Evolutionary conservation across 1,140 invertebrate genomes (phyloP), one percentile per base, ranked within the genome.

Genomic region (Oreohelix idahoensis): DNA sequence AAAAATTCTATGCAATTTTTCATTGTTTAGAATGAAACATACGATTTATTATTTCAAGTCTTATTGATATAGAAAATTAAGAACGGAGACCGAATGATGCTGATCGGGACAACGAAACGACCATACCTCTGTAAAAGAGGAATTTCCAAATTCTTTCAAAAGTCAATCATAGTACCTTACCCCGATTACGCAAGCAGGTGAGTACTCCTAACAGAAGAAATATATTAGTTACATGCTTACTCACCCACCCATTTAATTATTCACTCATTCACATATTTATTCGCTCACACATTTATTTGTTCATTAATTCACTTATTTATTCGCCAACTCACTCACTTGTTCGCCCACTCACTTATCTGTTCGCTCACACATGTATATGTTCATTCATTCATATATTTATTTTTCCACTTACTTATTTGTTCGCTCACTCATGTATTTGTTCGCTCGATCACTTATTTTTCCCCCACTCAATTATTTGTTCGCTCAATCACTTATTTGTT

Each of bases 1-100:
- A 45, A 8, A 45, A 45, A 45, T 45, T 5, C 42, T 45, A 45
- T 15, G 15, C 42, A 45, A 45, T 45, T 45, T 5, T 15, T 45
- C 42, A 45, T 15, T 45, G 5, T 45, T 8, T 8, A 15, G 15
- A 15, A 45, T 45, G 42, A 8, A 45, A 15, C 5, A 8, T 45
- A 8, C 15, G 42, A 15, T 15, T 45, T 45, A 5, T 45, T 5
- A 45, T 15, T 45, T 45, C 5, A 45, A 5, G 15, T 45, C 5
- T 45, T 45, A 8, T 35, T 32, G 20, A 35, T 15, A 20, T 35
- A 79, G 77, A 66, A 79, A 79, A 38, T 79, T 20, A 79, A 79
- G n/a, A 63, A 79, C 29, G 77, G 77, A 23, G 77, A 79, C 58
- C 23, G 77, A 26, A 79, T 79, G 53, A 63, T 79, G 77, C 36